Base-by-base conservation (phyloP, 2,113 vertebrate genomes). In the Pterocles burchelli region DNA sequence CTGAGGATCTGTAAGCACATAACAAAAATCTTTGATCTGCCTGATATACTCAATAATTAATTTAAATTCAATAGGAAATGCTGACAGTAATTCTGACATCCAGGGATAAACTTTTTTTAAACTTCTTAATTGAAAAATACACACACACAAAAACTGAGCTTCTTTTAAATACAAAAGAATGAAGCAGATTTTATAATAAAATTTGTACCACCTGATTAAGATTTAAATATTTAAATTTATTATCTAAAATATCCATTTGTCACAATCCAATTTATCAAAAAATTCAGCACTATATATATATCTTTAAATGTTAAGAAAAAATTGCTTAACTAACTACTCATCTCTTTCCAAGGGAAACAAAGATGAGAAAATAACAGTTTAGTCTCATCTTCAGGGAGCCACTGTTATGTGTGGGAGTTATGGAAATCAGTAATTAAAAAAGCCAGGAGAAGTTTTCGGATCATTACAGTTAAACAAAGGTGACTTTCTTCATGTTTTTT, bases 351-450 rank as follows among this genome's bases (percentile, higher is more conserved):
- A 66, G 25, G 19, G 17, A 33, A 82, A 63, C 10, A 78, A 10
- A 61, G 62, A 61, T 21, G 46, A 72, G 58, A 72, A 85, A 85
- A 57, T 2, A 71, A 67, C 24, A 85, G 55, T 71, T 88, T 34
- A 46, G 46, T 20, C 33, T 51, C 25, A 36, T 15, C 28, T 70
- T 73, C 22, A 57, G 29, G 41, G 14, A 67, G 9, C 31, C 49
- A 29, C 0, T 6, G 16, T 8, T 20, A 7, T 1, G 17, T 13
- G n/a, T 2, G 6, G 59, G 24, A 90, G 28, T 73, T 9, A 82
- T 0, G 3, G 25, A 89, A 75, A 89, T 9, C 25, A 31, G 43
- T 6, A 52, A 67, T 3, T 17, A 57, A 29, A 57, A 41, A 31
- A 76, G 0, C 24, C n/a, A 62, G 7, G 19, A 10, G 8, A 20